Evolutionary conservation across 2,797 vertebrate genomes (phyloP), one percentile per base, ranked within the genome.

Genomic region (Gorsachius magnificus): DNA sequence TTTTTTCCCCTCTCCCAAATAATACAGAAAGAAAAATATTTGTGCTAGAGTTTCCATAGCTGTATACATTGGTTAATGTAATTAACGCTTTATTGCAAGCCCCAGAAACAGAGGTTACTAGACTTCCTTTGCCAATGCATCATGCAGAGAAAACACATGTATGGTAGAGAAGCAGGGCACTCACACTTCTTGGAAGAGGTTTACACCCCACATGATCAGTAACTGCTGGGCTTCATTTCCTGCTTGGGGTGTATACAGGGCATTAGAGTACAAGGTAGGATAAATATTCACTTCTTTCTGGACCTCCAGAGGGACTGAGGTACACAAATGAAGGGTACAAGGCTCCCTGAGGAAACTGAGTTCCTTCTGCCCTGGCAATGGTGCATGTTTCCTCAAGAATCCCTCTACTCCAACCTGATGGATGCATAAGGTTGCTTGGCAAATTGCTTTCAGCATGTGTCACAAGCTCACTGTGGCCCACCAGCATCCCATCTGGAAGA

Each of bases 171-270:
- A 83, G 19, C 48, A 56, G 50, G 53, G 50, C 25, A 53, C 18
- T 97, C 60, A 95, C 13, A n/a, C 83, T 33, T 97, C 93, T 66
- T 95, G 94, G 85, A 97, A 96, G 87, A 68, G 80, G 76, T 96
- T 94, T 4, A 45, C 25, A 18, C 93, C 43, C 22, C 66, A 91
- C 31, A 64, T 75, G 11, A 88, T 57, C 51, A 91, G 82, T 70
- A 93, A 72, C 36, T 97, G 83, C 50, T 93, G 91, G 35, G 41
- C 76, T 79, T 93, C 78, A 63, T 91, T 96, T 89, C 53, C 81
- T 31, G 45, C 50, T 66, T 81, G 25, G 6, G 29, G 8, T 70
- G 66, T 83, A 70, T 80, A 26, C 31, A 70, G 53, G 20, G 53
- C 21, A 3, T 97, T 83, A 46, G 93, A 95, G 45, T 92, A 81